These are phyloP conservation scores for Catajapyx aquilonaris DNA, from an alignment of 1,140 invertebrate genomes.

Conservation along the genomic window DNA sequence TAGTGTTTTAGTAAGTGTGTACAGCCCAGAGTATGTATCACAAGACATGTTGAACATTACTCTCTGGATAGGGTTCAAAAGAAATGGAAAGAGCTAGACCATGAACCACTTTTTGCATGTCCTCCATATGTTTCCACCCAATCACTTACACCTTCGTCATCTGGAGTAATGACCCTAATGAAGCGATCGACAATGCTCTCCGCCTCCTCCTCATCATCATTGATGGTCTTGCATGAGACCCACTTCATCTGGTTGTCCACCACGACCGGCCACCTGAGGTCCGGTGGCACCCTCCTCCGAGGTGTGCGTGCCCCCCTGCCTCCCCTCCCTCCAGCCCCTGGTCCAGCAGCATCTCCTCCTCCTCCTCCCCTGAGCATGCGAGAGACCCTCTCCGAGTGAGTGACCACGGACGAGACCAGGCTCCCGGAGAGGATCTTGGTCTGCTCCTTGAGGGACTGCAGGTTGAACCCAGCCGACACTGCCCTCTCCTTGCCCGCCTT, in stretches of 20 bases:
- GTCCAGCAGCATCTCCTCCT: no score
- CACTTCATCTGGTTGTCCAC: slow-evolving; percentile 23
- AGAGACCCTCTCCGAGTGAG: no score
- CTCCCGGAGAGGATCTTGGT: no score
- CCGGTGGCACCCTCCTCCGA: no score
- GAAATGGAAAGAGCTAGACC: neutral
- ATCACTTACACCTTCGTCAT: neutral
- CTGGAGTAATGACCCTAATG: slow-evolving; percentile 30
- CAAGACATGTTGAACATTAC: slow-evolving; percentile 4
- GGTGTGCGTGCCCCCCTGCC: no score
- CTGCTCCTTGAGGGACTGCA: no score
- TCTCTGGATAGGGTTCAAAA: neutral
- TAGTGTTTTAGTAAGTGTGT: slow-evolving; percentile 1
- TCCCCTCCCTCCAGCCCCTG: no score
- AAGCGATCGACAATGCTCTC: slow-evolving; percentile 41
- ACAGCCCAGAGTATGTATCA: neutral
- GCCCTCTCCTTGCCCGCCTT: no score
- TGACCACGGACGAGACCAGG: no score
- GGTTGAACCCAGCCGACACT: no score
- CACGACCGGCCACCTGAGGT: slow-evolving; percentile 20
- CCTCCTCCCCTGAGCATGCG: no score
- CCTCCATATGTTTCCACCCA: neutral
- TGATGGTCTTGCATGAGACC: slow-evolving; percentile 17
- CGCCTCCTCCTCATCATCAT: slow-evolving; percentile 19
- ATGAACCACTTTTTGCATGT: neutral